Evolutionary conservation across 2,113 vertebrate genomes (phyloP).

Genomic region (Bos indicus): DNA sequence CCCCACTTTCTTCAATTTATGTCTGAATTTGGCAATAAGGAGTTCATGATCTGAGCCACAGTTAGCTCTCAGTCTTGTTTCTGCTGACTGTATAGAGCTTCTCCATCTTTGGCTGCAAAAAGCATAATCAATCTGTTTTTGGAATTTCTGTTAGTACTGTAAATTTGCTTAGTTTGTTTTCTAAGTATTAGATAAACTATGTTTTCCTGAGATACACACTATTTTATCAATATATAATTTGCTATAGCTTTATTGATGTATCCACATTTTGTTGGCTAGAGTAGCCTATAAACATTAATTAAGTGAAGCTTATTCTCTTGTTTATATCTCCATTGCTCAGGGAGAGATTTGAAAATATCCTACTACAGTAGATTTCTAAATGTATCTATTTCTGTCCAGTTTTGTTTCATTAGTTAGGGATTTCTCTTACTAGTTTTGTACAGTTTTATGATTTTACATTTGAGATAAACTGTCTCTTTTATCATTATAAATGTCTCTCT

Average conservation of each 20-base stretch:
- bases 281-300: not conserved
- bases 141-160: not conserved
- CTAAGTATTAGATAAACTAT: not conserved
- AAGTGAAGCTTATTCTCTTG: not conserved
- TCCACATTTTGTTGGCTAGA: not conserved
- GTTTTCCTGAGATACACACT: not conserved
- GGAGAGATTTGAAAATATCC: not conserved
- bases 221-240: not conserved
- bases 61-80: rapidly evolving
- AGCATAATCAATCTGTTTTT: not conserved
- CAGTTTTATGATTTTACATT: not conserved
- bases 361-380: not conserved
- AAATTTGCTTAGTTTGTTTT: not conserved
- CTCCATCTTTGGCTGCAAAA: not conserved
- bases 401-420: not conserved
- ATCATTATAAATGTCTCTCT: not conserved
- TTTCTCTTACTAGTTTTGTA: not conserved
- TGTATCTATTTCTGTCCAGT: not conserved
- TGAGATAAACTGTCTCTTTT: not conserved
- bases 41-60: not conserved
- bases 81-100: not conserved
- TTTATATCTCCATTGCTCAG: not conserved
- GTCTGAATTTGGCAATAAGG: not conserved
- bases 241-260: not conserved
- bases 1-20: not conserved